Evolutionary conservation across 37 sponge, comb jelly and placozoan species (phyloP).

Genomic region (Cladorhizidae sp.): DNA sequence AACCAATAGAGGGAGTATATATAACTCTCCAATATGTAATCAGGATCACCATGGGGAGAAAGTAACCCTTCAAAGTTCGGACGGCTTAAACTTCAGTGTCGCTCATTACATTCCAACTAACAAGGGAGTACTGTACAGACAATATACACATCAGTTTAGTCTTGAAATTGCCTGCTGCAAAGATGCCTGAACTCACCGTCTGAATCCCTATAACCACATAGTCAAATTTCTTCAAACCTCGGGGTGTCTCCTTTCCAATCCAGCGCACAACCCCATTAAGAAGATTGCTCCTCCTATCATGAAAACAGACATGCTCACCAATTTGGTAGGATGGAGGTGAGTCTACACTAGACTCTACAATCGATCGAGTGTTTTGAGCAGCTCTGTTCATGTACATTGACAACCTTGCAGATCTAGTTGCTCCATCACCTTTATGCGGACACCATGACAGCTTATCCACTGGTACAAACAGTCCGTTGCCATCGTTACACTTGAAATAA

Average conservation of each 20-base stretch:
- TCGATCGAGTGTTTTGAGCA: neutral
- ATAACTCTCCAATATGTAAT: too few species aligned
- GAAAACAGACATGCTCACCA: conserved; percentile 28
- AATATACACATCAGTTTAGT: too few species aligned
- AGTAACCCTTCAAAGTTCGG: too few species aligned
- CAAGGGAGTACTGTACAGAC: too few species aligned
- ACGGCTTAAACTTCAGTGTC: too few species aligned
- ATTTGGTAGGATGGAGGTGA: neutral
- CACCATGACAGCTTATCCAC: too few species aligned
- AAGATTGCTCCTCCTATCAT: conserved; percentile 1
- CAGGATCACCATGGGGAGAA: too few species aligned
- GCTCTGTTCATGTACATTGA: neutral
- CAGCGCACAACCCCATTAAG: conserved; percentile 47
- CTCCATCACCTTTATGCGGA: neutral
- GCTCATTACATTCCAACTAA: too few species aligned
- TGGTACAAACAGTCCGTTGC: conserved; percentile 34
- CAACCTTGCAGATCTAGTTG: neutral
- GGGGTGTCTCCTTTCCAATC: conserved; percentile 18
- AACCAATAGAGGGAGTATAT: too few species aligned
- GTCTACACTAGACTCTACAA: conserved; percentile 8
- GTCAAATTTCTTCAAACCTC: neutral
- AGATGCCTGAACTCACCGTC: conserved; percentile 35
- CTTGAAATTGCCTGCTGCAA: neutral
- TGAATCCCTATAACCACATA: conserved; percentile 47
- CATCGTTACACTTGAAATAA: conserved; percentile 48